Evolutionary conservation across 2,797 vertebrate species (phyloP).

Genomic region (Melanotaenia boesemani): DNA sequence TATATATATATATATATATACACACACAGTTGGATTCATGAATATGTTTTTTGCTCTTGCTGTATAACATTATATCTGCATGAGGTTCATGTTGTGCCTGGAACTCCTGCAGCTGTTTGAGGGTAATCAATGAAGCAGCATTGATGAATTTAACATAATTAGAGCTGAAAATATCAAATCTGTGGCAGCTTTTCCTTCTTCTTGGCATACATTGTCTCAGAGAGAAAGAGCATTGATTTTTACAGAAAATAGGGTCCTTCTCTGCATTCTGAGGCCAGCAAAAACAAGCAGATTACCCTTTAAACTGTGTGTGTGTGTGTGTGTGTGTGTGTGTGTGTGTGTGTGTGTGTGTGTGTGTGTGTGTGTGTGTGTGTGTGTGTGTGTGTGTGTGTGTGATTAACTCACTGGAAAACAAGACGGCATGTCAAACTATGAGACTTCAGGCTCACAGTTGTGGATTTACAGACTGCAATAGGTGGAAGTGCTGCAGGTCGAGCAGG

Average conservation of each 20-base stretch:
- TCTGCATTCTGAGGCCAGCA: constrained; percentile 25
- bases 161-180: constrained; percentile 59
- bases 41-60: constrained; percentile 25
- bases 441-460: constrained; percentile 17
- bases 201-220: constrained; percentile 31
- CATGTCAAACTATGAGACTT: constrained; percentile 8
- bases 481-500: constrained; percentile 37
- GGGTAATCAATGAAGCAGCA: constrained; percentile 48
- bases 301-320: not conserved
- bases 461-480: constrained; percentile 7
- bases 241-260: constrained; percentile 27
- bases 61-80: constrained; percentile 41
- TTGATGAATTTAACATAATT: constrained; percentile 65
- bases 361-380: constrained; percentile 1
- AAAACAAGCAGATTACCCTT: constrained; percentile 22
- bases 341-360: constrained; percentile 2
- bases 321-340: constrained; percentile 8
- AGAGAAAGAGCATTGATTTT: constrained; percentile 43
- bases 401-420: constrained; percentile 13
- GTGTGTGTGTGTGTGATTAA: constrained; percentile 11
- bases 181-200: constrained; percentile 24
- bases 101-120: constrained; percentile 26
- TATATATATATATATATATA: too few species aligned
- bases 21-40: constrained; percentile 41
- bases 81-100: constrained; percentile 30